Base-by-base conservation (phyloP, 2,113 vertebrate species). In the Falco punctatus region DNA sequence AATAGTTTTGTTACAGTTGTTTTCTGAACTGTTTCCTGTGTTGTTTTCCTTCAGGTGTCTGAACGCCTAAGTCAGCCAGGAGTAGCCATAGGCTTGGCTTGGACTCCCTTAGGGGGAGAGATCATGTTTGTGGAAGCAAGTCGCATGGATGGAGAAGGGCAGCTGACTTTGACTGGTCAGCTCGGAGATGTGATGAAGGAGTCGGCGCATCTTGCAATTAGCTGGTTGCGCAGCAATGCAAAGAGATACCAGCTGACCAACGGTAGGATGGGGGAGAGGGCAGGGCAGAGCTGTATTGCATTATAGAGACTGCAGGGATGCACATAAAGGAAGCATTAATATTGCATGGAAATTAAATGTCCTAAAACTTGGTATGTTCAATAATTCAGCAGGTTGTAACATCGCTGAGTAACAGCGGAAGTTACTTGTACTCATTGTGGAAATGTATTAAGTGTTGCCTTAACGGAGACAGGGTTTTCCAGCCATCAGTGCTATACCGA, bases 51-150 rank as follows among this genome's bases (percentile, higher is more conserved):
- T 17, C 55, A 99, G 99, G 99, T 99, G 35, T 99, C 99, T 0
- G 99, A 99, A 97, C 98, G 99, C 4, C 97, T 99, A 71, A 99
- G 97, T 13, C 98, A 99, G 84, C 99, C 99, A 0, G 99, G 99
- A 3, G 99, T 99, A 51, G 99, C 99, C 24, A 97, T 99, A 6
- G 99, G 99, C 2, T 96, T 99, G 97, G 99, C 99, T 10, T 99
- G 99, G 99, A 99, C 99, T 0, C 99, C 99, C 0, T 93, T 99
- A 33, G 99, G 99, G 0, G 99, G 99, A 18, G 99, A 99, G 97
- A 99, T 99, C 96, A 99, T 99, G 99, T 99, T 99, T 21, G 99
- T 99, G 81, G 99, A 99, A 79, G 99, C 99, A 15, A 99, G 99
- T 78, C 98, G 99, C 11, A 99, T 98, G 98, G 99, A 99, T 3